Evolutionary conservation across 2,888 invertebrate genomes (phyloP).

Genomic region (Stenotaenia linearis): DNA sequence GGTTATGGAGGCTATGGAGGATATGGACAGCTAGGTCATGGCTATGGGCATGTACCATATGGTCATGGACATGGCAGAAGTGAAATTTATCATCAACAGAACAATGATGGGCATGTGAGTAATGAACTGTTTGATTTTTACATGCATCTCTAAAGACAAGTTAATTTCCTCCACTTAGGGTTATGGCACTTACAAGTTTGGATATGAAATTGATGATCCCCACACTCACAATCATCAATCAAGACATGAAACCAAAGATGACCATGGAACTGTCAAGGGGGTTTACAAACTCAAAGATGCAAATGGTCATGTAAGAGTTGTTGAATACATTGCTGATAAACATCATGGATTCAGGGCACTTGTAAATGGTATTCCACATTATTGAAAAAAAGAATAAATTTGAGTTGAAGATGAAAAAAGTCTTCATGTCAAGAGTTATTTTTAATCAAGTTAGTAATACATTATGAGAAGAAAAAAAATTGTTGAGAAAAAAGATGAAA

Average conservation of each 20-base stretch:
- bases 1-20: background rate
- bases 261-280: conserved; percentile 28
- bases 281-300: conserved; percentile 24
- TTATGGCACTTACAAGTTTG: conserved; percentile 31
- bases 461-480: too few species aligned
- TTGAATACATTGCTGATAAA: conserved; percentile 32
- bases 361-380: conserved; percentile 32
- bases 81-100: conserved; percentile 29
- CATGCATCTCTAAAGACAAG: background rate
- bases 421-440: too few species aligned
- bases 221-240: conserved; percentile 29
- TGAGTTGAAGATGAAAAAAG: too few species aligned
- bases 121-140: background rate
- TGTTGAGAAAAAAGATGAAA: too few species aligned
- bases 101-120: conserved; percentile 31
- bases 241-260: conserved; percentile 30
- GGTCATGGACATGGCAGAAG: background rate
- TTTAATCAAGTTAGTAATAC: too few species aligned
- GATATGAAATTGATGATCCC: conserved; percentile 30
- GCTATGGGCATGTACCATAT: background rate
- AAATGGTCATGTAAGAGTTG: conserved; percentile 29
- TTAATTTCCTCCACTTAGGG: conserved; percentile 12
- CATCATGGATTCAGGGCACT: conserved; percentile 23
- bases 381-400: background rate
- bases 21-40: background rate